A percentile compares a stretch with the other conserved stretches of the same genome.
phyloP scores from a whole-genome alignment of 2,888 invertebrate species.

The Cephonodes hylas region DNA sequence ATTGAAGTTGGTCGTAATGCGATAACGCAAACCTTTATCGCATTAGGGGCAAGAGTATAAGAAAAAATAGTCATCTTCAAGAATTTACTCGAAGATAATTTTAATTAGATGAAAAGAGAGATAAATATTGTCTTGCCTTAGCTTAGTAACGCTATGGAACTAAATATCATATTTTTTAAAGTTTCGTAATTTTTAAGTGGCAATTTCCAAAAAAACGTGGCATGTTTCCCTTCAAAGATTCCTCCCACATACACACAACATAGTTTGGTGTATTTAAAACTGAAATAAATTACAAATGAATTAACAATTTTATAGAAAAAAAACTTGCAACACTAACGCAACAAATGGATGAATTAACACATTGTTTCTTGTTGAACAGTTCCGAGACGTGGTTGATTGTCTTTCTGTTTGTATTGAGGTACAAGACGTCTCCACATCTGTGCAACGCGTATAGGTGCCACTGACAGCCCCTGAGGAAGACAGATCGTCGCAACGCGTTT shows the following conservation, averaged over 20 bases:
- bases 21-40: constrained; percentile 37
- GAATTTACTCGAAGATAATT: not conserved
- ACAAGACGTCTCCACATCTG: constrained; percentile 5
- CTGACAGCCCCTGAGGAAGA: constrained; percentile 64
- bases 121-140: no score
- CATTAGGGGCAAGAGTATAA: constrained; percentile 22
- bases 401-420: not conserved
- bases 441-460: constrained; percentile 49
- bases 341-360: not conserved
- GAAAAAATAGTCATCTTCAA: constrained; percentile 10
- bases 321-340: no score
- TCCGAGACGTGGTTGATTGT: not conserved
- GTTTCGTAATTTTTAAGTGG: no score
- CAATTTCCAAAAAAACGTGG: no score
- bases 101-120: no score
- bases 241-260: no score
- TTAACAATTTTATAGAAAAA: no score
- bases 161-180: no score
- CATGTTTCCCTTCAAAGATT: no score
- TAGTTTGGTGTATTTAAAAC: no score
- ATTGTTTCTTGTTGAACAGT: not conserved
- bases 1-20: constrained; percentile 32
- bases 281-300: no score
- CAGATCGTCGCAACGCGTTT: constrained; percentile 50
- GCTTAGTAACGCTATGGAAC: no score